phyloP scores from a whole-genome alignment of 2,888 invertebrate genomes.

The Drosophila phalerata region DNA sequence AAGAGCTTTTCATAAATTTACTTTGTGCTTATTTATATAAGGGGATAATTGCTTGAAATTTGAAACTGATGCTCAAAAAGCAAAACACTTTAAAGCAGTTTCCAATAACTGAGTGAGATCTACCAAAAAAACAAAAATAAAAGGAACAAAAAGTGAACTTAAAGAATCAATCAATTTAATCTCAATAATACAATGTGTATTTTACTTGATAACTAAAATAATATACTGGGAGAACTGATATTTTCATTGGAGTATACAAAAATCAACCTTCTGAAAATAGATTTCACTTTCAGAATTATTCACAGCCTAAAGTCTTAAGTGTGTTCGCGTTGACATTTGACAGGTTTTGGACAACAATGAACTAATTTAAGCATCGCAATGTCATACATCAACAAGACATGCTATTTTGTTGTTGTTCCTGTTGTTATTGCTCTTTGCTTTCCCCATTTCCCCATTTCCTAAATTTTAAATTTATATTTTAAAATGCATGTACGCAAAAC shows the following conservation, averaged over 20 bases:
- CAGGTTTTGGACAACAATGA: slow-evolving; percentile 75
- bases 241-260: background rate
- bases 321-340: slow-evolving; percentile 64
- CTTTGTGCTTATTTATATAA: background rate
- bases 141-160: background rate
- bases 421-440: slow-evolving; percentile 19
- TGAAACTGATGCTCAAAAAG: background rate
- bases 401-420: slow-evolving; percentile 27
- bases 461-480: slow-evolving; percentile 35
- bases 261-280: slow-evolving; percentile 8
- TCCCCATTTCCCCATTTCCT: slow-evolving; percentile 19
- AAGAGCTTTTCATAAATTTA: background rate
- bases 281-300: slow-evolving; percentile 24
- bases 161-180: background rate
- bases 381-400: slow-evolving; percentile 63
- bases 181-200: background rate
- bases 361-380: slow-evolving; percentile 73
- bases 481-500: slow-evolving; percentile 72
- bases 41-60: background rate
- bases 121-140: background rate
- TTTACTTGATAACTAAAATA: background rate
- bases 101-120: background rate
- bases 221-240: background rate
- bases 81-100: background rate
- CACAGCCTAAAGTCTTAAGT: slow-evolving; percentile 28